A percentile compares a stretch with the other conserved stretches of the same genome.
Conservation (phyloP, 2,113 vertebrate species). For the Callionymus lyra region DNA sequence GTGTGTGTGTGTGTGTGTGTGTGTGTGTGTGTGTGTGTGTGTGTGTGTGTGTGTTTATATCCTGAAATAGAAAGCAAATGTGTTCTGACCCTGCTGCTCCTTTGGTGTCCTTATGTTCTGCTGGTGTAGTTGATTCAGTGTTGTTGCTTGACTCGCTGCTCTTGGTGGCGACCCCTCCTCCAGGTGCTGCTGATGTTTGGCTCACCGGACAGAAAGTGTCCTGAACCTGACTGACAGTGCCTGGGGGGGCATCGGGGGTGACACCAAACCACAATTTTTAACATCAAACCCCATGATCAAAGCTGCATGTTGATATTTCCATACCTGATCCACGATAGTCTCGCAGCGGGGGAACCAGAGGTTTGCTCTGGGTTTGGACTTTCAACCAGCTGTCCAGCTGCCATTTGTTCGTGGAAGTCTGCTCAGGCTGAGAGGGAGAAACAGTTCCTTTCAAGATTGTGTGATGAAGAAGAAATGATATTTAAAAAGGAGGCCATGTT, state of each 20-base stretch:
- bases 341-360: constrained; percentile 79
- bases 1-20: too few relatives aligned
- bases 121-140: constrained; percentile 20
- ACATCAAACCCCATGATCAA: constrained; percentile 7
- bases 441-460: neutral
- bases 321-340: constrained; percentile 73
- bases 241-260: constrained; percentile 33
- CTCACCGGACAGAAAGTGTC: constrained; percentile 41
- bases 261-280: constrained; percentile 5
- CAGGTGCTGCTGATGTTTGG: constrained; percentile 30
- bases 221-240: constrained; percentile 39
- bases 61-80: neutral
- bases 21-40: too few relatives aligned
- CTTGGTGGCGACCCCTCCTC: constrained; percentile 70
- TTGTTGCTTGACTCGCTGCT: constrained; percentile 45
- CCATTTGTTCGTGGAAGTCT: constrained; percentile 89
- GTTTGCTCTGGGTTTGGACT: constrained; percentile 90
- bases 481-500: too few relatives aligned
- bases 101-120: constrained; percentile 48
- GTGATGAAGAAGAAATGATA: too few relatives aligned
- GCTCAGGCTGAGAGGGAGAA: constrained; percentile 70
- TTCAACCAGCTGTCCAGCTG: constrained; percentile 95
- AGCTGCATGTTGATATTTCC: constrained; percentile 21
- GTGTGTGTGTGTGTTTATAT: neutral
- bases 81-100: constrained; percentile 40